A percentile compares a stretch with the other conserved stretches of the same genome.
Evolutionary conservation across 2,888 invertebrate genomes (phyloP).

Genomic region (Erebia aethiops): DNA sequence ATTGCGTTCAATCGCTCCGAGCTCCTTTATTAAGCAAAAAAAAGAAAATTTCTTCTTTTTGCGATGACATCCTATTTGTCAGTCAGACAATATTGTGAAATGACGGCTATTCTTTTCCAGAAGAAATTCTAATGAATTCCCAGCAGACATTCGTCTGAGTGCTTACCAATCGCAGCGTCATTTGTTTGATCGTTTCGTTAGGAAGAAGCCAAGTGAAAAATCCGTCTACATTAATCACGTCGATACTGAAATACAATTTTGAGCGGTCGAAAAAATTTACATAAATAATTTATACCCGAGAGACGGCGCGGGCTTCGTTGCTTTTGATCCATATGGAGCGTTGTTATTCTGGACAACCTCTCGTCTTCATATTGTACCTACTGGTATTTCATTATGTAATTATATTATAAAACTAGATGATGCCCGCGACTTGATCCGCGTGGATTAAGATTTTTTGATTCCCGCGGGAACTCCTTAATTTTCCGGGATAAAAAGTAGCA

Average conservation of each 20-base stretch:
- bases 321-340: conserved; percentile 32
- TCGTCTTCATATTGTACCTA: conserved; percentile 8
- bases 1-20: conserved; percentile 46
- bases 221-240: conserved; percentile 78
- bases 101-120: conserved; percentile 50
- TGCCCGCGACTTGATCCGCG: no score
- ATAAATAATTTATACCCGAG: conserved; percentile 79
- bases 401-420: no score
- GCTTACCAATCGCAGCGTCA: conserved; percentile 69
- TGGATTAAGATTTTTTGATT: no score
- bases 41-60: conserved; percentile 43
- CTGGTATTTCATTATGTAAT: background rate
- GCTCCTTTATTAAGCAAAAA: conserved; percentile 42
- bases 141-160: conserved; percentile 61
- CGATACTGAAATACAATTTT: conserved; percentile 77
- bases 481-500: no score
- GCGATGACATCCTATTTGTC: conserved; percentile 52
- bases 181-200: conserved; percentile 75
- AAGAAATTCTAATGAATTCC: conserved; percentile 69
- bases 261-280: conserved; percentile 76
- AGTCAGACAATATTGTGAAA: conserved; percentile 56
- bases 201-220: conserved; percentile 73
- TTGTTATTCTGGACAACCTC: conserved; percentile 13
- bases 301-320: conserved; percentile 50
- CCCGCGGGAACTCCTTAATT: no score